Base-by-base conservation (phyloP, 2,113 vertebrate genomes). In the Python bivittatus region DNA sequence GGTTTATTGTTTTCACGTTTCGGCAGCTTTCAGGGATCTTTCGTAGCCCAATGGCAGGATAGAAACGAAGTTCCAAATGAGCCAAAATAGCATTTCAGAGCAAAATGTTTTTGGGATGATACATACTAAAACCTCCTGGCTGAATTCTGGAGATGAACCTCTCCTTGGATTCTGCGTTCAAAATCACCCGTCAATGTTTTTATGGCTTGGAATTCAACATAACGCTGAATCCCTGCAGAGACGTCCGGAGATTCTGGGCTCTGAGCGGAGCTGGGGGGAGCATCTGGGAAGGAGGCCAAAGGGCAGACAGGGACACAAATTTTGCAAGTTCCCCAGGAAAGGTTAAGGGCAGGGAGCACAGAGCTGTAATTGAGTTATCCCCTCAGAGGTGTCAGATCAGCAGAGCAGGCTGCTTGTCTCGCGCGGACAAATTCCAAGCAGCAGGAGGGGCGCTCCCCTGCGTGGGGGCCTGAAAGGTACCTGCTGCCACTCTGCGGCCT, bases 341-440 rank as follows among this genome's bases (percentile, higher is more conserved):
- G 97, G 97, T 98, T 98, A 98, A 98, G 95, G 96, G 97, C 97
- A 93, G 68, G 88, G 92, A 96, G 94, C 96, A 92, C 93, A 60
- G 27, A 79, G 97, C 96, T 97, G 97, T 99, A 99, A 99, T 99
- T 98, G 98, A 99, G 98, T 98, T 98, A 99, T 99, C 98, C 98
- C 98, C 98, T 98, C 97, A 88, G 97, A 97, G 90, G 98, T 97
- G 97, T 44, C 38, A 25, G 44, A 53, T 23, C 85, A 93, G 95
- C 93, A 95, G 8, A 88, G 94, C 95, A 94, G 98, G 97, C 98
- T 97, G 97, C 97, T 97, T 95, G 86, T 95, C 95, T 97, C 98
- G 97, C 97, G 98, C 97, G 95, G 96, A 99, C 98, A 99, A 99
- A 99, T 99, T 99, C 99, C 97, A 97, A 98, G 98, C 99, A 99